These are phyloP conservation scores for Esox masquinongy DNA, from an alignment of 2,797 vertebrate species.

Conservation along the genomic window DNA sequence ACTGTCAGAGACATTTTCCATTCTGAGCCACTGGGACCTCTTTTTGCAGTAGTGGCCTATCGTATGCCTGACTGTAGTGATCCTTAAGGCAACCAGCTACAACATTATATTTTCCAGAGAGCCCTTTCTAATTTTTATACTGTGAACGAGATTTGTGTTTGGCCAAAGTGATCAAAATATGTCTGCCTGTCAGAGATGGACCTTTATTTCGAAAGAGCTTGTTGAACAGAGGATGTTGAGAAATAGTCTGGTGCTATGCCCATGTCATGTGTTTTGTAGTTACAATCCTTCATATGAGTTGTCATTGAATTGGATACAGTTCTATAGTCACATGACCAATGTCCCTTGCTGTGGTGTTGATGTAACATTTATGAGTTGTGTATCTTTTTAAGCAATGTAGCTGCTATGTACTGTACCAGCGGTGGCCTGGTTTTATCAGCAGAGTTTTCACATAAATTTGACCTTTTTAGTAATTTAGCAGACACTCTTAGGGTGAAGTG, in stretches of 20 bases:
- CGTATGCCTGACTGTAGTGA: too few relatives aligned
- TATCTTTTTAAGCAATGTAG: constrained; percentile 38
- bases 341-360: constrained; percentile 12
- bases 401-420: not conserved
- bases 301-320: constrained; percentile 5
- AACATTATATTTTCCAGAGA: too few relatives aligned
- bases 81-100: too few relatives aligned
- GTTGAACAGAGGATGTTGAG: not conserved
- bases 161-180: not conserved
- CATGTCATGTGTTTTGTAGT: not conserved
- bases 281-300: not conserved
- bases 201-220: not conserved
- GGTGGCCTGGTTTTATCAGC: not conserved
- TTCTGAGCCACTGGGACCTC: not conserved
- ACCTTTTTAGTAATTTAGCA: too few relatives aligned
- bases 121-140: not conserved
- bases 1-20: constrained; percentile 10
- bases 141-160: not conserved
- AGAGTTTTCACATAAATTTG: not conserved
- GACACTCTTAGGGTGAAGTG: too few relatives aligned
- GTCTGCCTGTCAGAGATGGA: not conserved
- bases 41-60: not conserved
- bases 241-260: not conserved
- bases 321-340: not conserved
- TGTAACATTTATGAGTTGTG: constrained; percentile 24